Conservation (phyloP, 2,797 vertebrate species). For the Perdix hodgsoniae region DNA sequence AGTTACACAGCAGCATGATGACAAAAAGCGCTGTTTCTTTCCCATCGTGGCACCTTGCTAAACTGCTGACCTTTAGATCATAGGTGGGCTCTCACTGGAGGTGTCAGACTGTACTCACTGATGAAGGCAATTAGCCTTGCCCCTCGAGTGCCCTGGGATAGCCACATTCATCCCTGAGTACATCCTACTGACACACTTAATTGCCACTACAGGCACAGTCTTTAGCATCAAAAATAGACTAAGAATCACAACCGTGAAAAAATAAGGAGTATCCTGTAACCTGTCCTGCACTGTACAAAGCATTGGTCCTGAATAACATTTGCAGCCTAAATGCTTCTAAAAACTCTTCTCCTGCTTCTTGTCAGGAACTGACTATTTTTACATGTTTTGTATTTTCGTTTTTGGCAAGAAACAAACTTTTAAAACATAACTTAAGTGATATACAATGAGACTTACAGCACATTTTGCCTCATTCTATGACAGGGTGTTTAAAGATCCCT, state of each 20-base stretch:
- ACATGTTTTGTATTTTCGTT: not conserved
- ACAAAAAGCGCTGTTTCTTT: fast-evolving
- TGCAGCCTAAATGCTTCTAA: not conserved
- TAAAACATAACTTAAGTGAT: not conserved
- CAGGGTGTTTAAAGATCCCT: not conserved
- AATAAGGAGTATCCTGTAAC: not conserved
- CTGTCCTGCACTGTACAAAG: not conserved
- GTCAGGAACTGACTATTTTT: not conserved
- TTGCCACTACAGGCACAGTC: not conserved
- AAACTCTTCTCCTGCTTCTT: not conserved
- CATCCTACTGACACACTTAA: not conserved
- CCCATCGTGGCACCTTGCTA: not conserved
- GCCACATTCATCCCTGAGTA: not conserved
- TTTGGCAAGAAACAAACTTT: not conserved
- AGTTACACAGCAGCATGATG: not conserved
- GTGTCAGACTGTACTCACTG: not conserved
- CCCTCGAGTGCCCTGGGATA: not conserved
- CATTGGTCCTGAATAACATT: not conserved
- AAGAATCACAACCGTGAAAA: not conserved
- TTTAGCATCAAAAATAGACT: not conserved
- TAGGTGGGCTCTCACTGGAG: not conserved
- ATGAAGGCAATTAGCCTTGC: not conserved
- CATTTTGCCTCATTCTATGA: not conserved
- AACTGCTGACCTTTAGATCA: not conserved
- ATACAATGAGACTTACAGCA: not conserved